Evolutionary conservation across 2,888 invertebrate genomes (phyloP).

Genomic region (Vesta saturnalis): DNA sequence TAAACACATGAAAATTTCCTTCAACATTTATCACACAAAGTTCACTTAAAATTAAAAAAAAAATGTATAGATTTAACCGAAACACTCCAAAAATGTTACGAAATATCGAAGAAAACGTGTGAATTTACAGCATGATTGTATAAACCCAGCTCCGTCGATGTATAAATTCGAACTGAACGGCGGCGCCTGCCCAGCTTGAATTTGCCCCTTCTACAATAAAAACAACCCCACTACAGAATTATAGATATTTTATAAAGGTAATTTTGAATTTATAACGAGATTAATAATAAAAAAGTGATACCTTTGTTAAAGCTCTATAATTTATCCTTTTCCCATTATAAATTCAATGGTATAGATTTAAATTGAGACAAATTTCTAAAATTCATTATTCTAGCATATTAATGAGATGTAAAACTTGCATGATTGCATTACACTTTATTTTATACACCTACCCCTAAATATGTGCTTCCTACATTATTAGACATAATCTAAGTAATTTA

Average conservation of each 20-base stretch:
- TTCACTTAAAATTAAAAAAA: neutral
- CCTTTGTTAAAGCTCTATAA: no score
- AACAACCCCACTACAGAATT: constrained; percentile 47
- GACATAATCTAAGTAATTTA: no score
- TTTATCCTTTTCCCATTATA: no score
- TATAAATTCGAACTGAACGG: constrained; percentile 45
- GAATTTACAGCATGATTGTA: constrained; percentile 14
- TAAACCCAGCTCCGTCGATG: constrained; percentile 33
- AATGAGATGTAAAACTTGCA: no score
- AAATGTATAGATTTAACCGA: no score
- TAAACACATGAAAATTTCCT: neutral
- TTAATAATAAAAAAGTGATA: constrained; percentile 32
- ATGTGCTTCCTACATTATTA: no score
- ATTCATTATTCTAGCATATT: no score
- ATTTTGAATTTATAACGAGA: constrained; percentile 42
- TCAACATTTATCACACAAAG: neutral
- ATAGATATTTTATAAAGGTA: constrained; percentile 49
- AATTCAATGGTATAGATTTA: no score
- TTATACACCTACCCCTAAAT: no score
- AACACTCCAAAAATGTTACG: neutral
- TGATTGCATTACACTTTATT: no score
- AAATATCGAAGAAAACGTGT: constrained; percentile 12
- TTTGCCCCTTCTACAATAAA: constrained; percentile 41
- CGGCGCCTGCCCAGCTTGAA: constrained; percentile 45
- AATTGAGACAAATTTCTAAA: no score